These are phyloP conservation scores for Xestia c-nigrum DNA, from an alignment of 2,888 invertebrate genomes.

Conservation along the genomic window DNA sequence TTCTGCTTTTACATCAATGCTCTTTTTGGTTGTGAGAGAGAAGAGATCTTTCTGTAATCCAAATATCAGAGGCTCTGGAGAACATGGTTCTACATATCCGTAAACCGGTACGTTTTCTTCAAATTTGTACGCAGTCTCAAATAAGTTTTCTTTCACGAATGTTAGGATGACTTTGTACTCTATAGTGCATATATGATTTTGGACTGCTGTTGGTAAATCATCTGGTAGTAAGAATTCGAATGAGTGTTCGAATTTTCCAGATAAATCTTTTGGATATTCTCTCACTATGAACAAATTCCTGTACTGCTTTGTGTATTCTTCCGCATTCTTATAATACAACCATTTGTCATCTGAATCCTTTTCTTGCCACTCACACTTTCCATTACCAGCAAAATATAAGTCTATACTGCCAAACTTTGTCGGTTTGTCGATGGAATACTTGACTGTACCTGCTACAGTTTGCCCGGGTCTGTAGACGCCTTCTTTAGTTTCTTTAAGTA, in stretches of 20 bases:
- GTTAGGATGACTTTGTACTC: conserved; percentile 32
- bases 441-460: conserved; percentile 63
- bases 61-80: conserved; percentile 43
- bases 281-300: conserved; percentile 41
- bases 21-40: conserved; percentile 14
- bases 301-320: conserved; percentile 56
- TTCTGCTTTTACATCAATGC: conserved; percentile 31
- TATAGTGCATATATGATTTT: conserved; percentile 31
- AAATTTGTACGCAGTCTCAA: conserved; percentile 15
- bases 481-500: conserved; percentile 58
- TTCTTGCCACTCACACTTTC: conserved; percentile 60
- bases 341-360: not conserved
- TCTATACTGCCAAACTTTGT: conserved; percentile 59
- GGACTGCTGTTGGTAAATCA: conserved; percentile 47
- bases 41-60: conserved; percentile 41
- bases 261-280: conserved; percentile 9
- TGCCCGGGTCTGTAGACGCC: conserved; percentile 64
- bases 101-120: conserved; percentile 40
- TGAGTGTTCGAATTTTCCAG: conserved; percentile 19
- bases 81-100: conserved; percentile 27
- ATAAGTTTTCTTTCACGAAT: conserved; percentile 41
- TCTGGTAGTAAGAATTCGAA: conserved; percentile 52
- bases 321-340: conserved; percentile 34
- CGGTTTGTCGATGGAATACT: conserved; percentile 62
- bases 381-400: conserved; percentile 65